Conservation (phyloP, 2,888 invertebrate species). For the Cordylochernes scorpioides region DNA sequence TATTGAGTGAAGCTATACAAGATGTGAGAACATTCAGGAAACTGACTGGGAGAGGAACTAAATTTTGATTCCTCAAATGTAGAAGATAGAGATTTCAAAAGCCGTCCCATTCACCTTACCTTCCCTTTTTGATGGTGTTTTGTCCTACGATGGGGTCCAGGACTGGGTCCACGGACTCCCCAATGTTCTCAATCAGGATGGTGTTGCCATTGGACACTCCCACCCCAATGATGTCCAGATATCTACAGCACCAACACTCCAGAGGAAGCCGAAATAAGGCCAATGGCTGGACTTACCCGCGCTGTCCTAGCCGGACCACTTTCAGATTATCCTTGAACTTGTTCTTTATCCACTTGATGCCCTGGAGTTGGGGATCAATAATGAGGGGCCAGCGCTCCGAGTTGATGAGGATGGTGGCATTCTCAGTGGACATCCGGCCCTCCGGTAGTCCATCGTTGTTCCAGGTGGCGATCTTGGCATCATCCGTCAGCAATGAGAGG, state of each 20-base stretch:
- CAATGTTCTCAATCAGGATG: slow-evolving; percentile 73
- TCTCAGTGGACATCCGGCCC: slow-evolving; percentile 88
- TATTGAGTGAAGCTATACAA: no score
- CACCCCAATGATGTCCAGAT: slow-evolving; percentile 50
- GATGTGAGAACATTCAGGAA: no score
- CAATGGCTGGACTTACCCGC: no score
- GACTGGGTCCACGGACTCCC: slow-evolving; percentile 72
- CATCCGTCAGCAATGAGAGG: slow-evolving; percentile 51
- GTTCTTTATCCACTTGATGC: slow-evolving; percentile 87
- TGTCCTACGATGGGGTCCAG: slow-evolving; percentile 67
- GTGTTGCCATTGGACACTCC: slow-evolving; percentile 52
- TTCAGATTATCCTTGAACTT: slow-evolving; percentile 53
- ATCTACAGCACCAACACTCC: no score
- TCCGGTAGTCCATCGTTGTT: slow-evolving; percentile 85
- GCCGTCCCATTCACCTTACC: no score
- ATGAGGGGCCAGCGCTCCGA: slow-evolving; percentile 88
- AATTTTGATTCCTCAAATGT: no score
- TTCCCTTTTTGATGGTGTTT: slow-evolving; percentile 78
- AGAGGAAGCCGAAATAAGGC: no score
- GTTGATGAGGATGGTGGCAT: slow-evolving; percentile 73
- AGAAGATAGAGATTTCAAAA: no score
- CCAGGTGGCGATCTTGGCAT: slow-evolving; percentile 80
- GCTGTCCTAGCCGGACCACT: slow-evolving; percentile 67
- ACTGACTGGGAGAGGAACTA: no score
- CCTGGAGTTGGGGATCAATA: slow-evolving; percentile 85